Conservation (phyloP, 2,113 vertebrate species). For the Psettodes erumei region DNA sequence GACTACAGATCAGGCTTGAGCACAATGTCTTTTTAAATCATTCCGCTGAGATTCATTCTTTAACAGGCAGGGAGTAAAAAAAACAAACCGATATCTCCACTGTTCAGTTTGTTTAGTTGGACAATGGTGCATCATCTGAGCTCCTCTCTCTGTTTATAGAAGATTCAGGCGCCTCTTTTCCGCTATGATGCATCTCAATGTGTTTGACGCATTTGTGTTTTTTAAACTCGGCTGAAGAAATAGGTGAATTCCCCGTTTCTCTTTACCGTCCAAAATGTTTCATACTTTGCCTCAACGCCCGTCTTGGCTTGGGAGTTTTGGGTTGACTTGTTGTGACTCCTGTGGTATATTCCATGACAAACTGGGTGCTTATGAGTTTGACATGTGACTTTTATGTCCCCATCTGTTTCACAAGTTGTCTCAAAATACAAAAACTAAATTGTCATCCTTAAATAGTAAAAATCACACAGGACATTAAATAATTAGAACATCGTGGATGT, state of each 20-base stretch:
- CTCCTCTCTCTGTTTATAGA: neutral
- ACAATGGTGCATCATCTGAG: neutral
- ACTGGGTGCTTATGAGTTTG: conserved; percentile 47
- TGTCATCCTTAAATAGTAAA: conserved; percentile 63
- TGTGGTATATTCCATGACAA: conserved; percentile 48
- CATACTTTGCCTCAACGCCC: neutral
- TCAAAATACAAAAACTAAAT: conserved; percentile 59
- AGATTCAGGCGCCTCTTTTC: neutral
- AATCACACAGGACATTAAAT: conserved; percentile 53
- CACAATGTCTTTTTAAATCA: neutral
- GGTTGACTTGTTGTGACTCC: conserved; percentile 39
- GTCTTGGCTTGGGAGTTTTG: conserved; percentile 24
- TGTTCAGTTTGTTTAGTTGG: conserved; percentile 2
- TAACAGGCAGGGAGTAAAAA: neutral
- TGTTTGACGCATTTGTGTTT: conserved; percentile 19
- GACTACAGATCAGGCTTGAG: neutral
- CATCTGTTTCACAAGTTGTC: conserved; percentile 48
- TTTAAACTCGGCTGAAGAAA: conserved; percentile 9
- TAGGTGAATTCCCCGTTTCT: neutral
- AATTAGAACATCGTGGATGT: conserved; percentile 38
- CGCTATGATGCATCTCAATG: neutral
- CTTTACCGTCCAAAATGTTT: neutral
- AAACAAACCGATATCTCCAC: conserved; percentile 4
- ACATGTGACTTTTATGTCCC: conserved; percentile 56
- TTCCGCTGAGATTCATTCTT: neutral